Evolutionary conservation across 2,797 vertebrate species (phyloP).

Genomic region (Thunnus albacares): DNA sequence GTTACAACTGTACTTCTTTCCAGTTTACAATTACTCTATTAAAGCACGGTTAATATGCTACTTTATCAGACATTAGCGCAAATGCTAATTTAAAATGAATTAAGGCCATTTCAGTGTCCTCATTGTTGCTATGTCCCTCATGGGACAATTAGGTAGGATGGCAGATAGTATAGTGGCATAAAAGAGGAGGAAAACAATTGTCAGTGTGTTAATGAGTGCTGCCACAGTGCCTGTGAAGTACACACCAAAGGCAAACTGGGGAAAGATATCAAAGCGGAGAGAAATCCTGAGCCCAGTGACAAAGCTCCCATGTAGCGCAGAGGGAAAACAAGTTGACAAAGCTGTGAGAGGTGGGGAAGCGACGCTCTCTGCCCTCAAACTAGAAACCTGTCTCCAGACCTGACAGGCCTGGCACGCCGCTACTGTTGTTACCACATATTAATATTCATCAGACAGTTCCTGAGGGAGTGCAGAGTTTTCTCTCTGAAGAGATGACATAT

Average conservation of each 20-base stretch:
- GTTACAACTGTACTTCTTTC: not conserved
- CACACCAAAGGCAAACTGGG: constrained; percentile 69
- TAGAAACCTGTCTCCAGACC: constrained; percentile 72
- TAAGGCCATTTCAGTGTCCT: constrained; percentile 15
- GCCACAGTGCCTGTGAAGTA: constrained; percentile 64
- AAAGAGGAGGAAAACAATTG: constrained; percentile 54
- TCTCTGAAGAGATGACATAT: constrained; percentile 77
- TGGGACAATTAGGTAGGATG: constrained; percentile 48
- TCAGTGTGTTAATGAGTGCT: constrained; percentile 68
- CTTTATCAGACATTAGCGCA: constrained; percentile 14
- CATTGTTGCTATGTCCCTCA: constrained; percentile 30
- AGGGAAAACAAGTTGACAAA: constrained; percentile 73
- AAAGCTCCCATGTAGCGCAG: constrained; percentile 46
- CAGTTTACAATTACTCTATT: not conserved
- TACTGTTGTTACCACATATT: constrained; percentile 75
- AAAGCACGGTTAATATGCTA: not conserved
- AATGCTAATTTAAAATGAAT: constrained; percentile 34
- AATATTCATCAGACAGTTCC: constrained; percentile 82
- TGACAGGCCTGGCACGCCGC: constrained; percentile 70
- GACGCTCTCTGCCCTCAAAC: constrained; percentile 72
- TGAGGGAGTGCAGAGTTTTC: constrained; percentile 52
- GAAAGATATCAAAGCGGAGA: constrained; percentile 70
- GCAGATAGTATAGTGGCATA: constrained; percentile 33
- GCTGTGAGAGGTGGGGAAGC: constrained; percentile 67
- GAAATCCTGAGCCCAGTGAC: constrained; percentile 52